Base-by-base conservation (phyloP, 2,113 vertebrate species). In the Albula goreensis region DNA sequence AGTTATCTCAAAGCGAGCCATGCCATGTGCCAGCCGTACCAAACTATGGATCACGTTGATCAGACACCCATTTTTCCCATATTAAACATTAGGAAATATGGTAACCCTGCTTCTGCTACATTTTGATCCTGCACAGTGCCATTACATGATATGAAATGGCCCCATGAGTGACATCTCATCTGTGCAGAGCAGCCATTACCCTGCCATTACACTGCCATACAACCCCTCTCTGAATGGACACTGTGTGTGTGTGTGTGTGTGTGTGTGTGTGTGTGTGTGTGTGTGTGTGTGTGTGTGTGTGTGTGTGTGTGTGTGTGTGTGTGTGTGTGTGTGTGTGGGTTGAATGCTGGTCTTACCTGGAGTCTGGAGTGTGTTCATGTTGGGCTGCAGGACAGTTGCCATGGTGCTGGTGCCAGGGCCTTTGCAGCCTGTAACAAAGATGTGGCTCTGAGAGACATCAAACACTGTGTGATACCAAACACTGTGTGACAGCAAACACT, bases 331-430 rank as follows among this genome's bases (percentile, higher is more conserved):
- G 25, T 81, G 50, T 79, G 48, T 70, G 11, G 53, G 56, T 17
- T 2, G 25, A 15, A 49, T 52, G 22, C 70, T 9, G 70, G n/a
- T 74, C 90, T 93, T 91, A 96, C 96, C 90, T 49, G 93, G 87
- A 82, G 92, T 89, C 87, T 93, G 94, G 70, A 95, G 92, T 74
- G 89, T 90, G 85, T 89, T 90, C 85, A 91, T 80, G 50, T 91
- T 92, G 63, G 93, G 91, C 86, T 95, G 94, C 80, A 91, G 85
- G 84, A 92, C 25, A 4, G 92, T 90, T 56, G 95, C 92, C 96
- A 96, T 96, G 88, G 91, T 93, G 89, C 89, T 90, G 88, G 89
- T 89, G 92, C 89, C 92, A 93, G 92, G 83, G 87, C 87, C 85
- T 81, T 83, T 25, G 22, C 86, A 90, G 89, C 85, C 87, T 91